Percentiles rank a stretch among this genome's conserved stretches.
phyloP scores from a whole-genome alignment of 23 tunicate genomes.

The Ascidia mentula region DNA sequence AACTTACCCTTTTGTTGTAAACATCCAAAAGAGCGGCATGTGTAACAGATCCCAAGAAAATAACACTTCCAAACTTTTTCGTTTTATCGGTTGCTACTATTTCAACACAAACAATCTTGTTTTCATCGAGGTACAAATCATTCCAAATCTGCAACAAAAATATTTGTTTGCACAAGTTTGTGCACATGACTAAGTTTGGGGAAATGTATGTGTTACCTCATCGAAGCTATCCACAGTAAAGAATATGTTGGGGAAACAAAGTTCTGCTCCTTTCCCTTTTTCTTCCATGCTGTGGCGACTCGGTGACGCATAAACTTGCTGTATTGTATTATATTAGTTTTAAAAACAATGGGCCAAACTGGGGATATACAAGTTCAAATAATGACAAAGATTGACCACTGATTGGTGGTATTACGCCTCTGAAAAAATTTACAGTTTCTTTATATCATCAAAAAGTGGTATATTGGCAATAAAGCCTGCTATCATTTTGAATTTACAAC shows the following conservation, averaged over 20 bases:
- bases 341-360: background rate
- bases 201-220: slow-evolving; percentile 31
- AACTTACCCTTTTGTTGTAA: slow-evolving; percentile 65
- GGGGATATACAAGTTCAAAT: background rate
- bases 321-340: background rate
- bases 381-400: background rate
- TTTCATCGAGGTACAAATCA: slow-evolving; percentile 47
- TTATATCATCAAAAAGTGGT: too few species aligned
- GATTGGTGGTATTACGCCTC: background rate
- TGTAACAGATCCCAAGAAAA: slow-evolving; percentile 76
- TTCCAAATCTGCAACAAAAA: slow-evolving; percentile 63
- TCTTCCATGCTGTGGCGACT: slow-evolving; percentile 79
- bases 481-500: too few species aligned
- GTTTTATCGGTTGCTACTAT: slow-evolving; percentile 71
- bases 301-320: slow-evolving; percentile 95
- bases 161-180: background rate
- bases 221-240: slow-evolving; percentile 92
- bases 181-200: background rate
- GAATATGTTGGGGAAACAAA: slow-evolving; percentile 89
- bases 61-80: slow-evolving; percentile 45
- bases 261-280: slow-evolving; percentile 73
- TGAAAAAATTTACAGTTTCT: background rate
- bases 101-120: slow-evolving; percentile 77
- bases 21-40: slow-evolving; percentile 48
- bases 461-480: too few species aligned